phyloP scores from a whole-genome alignment of 2,113 vertebrate species.

The Taxidea taxus region DNA sequence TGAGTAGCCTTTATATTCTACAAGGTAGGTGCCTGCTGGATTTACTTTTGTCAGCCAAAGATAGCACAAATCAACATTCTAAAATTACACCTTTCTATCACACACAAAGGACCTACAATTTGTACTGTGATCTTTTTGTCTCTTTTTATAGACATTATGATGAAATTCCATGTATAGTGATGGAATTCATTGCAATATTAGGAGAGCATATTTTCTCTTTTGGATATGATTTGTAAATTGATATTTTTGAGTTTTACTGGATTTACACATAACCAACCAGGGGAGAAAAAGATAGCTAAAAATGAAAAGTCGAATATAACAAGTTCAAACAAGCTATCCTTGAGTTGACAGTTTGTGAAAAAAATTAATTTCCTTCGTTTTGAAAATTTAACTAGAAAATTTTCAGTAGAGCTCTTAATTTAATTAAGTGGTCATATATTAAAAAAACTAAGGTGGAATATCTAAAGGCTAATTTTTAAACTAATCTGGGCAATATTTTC shows the following conservation, averaged over 20 bases:
- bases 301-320: background rate
- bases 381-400: conserved; percentile 1
- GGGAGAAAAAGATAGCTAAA: background rate
- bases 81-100: background rate
- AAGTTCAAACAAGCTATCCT: background rate
- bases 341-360: background rate
- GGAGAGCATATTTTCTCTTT: conserved; percentile 29
- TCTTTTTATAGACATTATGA: background rate
- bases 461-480: background rate
- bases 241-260: conserved; percentile 33
- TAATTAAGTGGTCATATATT: background rate
- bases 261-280: background rate
- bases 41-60: background rate
- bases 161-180: background rate
- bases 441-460: background rate
- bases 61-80: background rate
- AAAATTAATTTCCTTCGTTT: background rate
- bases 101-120: background rate
- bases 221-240: conserved; percentile 17
- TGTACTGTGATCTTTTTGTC: background rate
- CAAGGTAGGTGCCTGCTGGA: background rate
- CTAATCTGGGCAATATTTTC: background rate
- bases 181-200: conserved; percentile 4
- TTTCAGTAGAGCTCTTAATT: background rate
- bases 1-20: background rate